These are phyloP conservation scores for Buphagus erythrorhynchus DNA, from an alignment of 2,797 vertebrate species.

Conservation along the genomic window DNA sequence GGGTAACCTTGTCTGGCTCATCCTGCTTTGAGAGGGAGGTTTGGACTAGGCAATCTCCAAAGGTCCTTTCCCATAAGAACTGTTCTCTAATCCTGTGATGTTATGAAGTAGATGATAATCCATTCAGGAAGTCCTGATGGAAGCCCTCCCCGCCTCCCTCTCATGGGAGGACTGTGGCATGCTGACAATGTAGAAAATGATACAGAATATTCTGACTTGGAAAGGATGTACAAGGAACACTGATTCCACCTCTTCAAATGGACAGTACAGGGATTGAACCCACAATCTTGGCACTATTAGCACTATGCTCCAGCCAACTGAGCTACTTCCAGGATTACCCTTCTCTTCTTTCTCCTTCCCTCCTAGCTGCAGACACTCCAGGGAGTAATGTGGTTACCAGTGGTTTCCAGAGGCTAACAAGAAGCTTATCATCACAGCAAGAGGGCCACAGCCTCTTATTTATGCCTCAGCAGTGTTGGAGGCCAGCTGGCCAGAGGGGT, in stretches of 20 bases:
- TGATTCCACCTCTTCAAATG: background rate
- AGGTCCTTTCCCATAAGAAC: background rate
- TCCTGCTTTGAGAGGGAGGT: background rate
- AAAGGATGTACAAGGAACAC: accelerated
- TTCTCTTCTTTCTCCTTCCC: background rate
- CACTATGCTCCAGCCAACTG: background rate
- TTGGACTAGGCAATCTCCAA: background rate
- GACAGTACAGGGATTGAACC: background rate
- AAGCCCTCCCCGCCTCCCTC: background rate
- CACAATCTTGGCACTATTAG: background rate
- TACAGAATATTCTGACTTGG: background rate
- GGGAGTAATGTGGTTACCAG: background rate
- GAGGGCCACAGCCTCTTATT: background rate
- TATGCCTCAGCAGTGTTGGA: background rate
- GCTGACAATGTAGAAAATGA: background rate
- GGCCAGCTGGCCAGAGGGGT: background rate
- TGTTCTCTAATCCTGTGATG: background rate
- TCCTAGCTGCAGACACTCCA: background rate
- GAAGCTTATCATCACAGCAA: background rate
- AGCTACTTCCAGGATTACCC: too few species aligned
- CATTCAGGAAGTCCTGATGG: background rate
- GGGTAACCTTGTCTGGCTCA: background rate
- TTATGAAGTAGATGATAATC: background rate
- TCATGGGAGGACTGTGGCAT: background rate
- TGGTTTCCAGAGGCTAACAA: background rate